These are phyloP conservation scores for Leptatherina wallacei DNA, from an alignment of 2,797 vertebrate genomes.

Conservation along the genomic window DNA sequence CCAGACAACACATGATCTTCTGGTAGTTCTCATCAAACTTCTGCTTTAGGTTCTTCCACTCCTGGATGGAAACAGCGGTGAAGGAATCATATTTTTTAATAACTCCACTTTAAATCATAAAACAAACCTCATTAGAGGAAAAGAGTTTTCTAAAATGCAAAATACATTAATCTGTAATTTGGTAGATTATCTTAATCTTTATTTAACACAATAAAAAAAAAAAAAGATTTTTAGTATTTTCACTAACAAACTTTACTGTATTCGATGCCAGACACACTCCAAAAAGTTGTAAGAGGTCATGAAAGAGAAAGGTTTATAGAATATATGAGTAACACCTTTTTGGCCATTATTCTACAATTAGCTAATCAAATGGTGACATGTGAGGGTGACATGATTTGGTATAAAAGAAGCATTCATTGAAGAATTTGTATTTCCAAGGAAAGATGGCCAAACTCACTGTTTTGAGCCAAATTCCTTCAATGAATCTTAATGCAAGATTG, in stretches of 20 bases:
- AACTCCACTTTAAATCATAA: neutral
- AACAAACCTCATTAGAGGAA: too few relatives aligned
- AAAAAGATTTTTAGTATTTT: neutral
- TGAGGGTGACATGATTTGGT: neutral
- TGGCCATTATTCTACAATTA: neutral
- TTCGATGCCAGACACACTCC: neutral
- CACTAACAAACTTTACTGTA: neutral
- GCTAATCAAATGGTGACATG: neutral
- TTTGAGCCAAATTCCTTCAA: too few relatives aligned
- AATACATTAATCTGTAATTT: neutral
- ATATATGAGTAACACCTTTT: neutral
- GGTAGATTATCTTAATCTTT: neutral
- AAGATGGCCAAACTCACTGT: too few relatives aligned
- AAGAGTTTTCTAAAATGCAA: neutral
- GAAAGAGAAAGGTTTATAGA: neutral
- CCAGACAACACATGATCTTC: constrained; percentile 98
- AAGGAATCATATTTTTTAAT: constrained; percentile 1
- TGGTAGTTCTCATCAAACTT: constrained; percentile 97
- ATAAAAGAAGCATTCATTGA: neutral
- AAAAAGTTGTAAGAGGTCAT: neutral
- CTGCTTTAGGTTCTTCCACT: constrained; percentile 96
- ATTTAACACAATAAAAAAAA: neutral
- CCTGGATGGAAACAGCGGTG: constrained; percentile 78
- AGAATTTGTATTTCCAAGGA: neutral
- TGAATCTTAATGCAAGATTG: too few relatives aligned